Conservation (phyloP, 2,797 vertebrate genomes). For the Chrosomus eos region DNA sequence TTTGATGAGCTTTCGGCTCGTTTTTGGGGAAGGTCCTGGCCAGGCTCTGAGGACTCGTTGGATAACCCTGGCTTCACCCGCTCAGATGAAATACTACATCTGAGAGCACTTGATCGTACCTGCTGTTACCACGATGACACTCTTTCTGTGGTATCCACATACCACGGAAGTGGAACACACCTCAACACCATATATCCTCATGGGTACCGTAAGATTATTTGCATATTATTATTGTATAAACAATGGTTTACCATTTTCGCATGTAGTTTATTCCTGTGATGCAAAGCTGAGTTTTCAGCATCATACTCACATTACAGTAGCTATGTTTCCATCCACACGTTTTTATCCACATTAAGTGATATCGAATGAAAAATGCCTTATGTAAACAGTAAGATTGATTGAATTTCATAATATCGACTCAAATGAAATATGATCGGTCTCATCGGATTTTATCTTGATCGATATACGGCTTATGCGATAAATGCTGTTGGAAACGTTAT, state of each 20-base stretch:
- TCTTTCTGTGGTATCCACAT: constrained; percentile 69
- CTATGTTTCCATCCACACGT: too few relatives aligned
- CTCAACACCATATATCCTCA: constrained; percentile 80
- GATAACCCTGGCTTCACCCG: constrained; percentile 87
- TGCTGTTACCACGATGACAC: constrained; percentile 85
- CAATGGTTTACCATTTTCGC: neutral
- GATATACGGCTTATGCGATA: too few relatives aligned
- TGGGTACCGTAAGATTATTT: constrained; percentile 64
- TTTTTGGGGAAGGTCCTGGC: constrained; percentile 85
- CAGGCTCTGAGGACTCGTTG: constrained; percentile 82
- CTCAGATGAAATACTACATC: constrained; percentile 87
- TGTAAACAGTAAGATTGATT: too few relatives aligned
- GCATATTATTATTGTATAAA: constrained; percentile 3
- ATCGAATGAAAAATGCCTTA: too few relatives aligned
- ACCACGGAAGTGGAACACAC: constrained; percentile 72
- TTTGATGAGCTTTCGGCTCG: constrained; percentile 88
- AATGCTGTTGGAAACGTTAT: too few relatives aligned
- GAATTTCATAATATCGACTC: too few relatives aligned
- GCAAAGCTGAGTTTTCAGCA: neutral
- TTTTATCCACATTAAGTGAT: too few relatives aligned
- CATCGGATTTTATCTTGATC: too few relatives aligned
- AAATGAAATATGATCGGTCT: too few relatives aligned
- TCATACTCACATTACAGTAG: neutral
- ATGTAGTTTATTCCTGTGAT: neutral
- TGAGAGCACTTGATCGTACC: constrained; percentile 79